Base-by-base conservation (phyloP, 2,113 vertebrate species). In the Rhadina sibilatrix region DNA sequence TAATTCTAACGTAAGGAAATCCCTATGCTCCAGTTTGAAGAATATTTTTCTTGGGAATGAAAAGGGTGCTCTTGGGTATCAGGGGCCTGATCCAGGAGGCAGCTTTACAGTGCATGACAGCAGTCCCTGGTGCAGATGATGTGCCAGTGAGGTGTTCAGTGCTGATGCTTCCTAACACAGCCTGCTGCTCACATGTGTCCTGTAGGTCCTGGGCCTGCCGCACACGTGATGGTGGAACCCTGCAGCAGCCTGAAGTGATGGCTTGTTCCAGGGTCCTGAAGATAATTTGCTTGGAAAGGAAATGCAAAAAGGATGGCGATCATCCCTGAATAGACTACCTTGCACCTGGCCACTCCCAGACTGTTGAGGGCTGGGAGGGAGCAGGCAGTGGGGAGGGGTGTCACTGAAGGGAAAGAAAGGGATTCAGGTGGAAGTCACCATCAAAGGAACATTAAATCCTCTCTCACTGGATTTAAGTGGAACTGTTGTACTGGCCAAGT, bases 361-460 rank as follows among this genome's bases (percentile, higher is more conserved):
- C 35, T 66, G 63, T 7, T 99, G 98, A 99, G 93, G 9, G 12
- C 33, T 14, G 12, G 40, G 37, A 7, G 17, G 19, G 25, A 27
- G 15, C 24, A 54, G 47, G 40, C 11, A 24, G 53, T 0, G 0
- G 53, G 17, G 19, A 42, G 7, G 22, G 4, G 4, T 37, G 15
- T 75, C 38, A 24, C 35, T 83, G 23, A 37, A 50, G n/a, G 50
- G 37, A 24, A 79, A 40, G 53, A 65, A 56, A 16, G 24, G 11
- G 11, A 15, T 86, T 74, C 60, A 44, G 19, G 6, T 56, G 20
- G 24, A 77, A 72, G 8, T 54, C 56, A 28, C 25, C 30, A 47
- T 68, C 38, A 66, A 60, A 53, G 33, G 46, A 69, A 12, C 40
- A 28, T 47, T 33, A 47, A 71, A 78, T 71, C 24, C 19, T 75